Base-by-base conservation (phyloP, 53 echinoderm and acorn worm species). In the Arbacia lixula region DNA sequence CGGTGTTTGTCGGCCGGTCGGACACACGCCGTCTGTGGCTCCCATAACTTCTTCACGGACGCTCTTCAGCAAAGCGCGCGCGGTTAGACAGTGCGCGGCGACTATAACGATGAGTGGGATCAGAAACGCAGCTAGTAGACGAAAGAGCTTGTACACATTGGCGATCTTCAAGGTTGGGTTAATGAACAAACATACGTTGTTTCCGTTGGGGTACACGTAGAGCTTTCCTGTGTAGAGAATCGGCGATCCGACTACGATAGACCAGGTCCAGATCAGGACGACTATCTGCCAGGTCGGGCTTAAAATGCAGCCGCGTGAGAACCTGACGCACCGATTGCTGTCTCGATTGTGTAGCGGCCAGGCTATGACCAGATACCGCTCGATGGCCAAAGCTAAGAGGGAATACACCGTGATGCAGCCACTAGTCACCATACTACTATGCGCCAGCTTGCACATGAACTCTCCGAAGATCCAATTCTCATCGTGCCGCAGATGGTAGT, bases 381-480 rank as follows among this genome's bases (percentile, higher is more conserved):
- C 78, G 36, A 77, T 58, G 12, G 78, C 78, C n/a, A 77, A 28
- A 1, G 78, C 78, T 60, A 77, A 57, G 57, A 77, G 60, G 10
- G 78, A 77, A 49, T 43, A 77, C 29, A 77, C 60, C 25, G 78
- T 77, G 16, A 77, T 77, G 6, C 78, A 77, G 1, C 60, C 60
- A 40, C 78, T 77, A 37, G 60, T 36, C 12, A 49, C 38, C 78
- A 77, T 77, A 14, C 36, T 76, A 26, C 57, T 43, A 12, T 58
- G 58, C 57, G 78, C 60, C 36, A 76, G 40, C 40, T 77, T 77
- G 41, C 78, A 77, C 78, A 56, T 57, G 41, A 58, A 77, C 26
- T 56, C n/a, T 24, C 78, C 78, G 36, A 77, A 77, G 1, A 77
- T n/a, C 78, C 78, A 77, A 11, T 54, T 39, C 35, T 43, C 52